These are phyloP conservation scores for Enteromius argenteus DNA, from an alignment of 2,797 vertebrate species.

Conservation along the genomic window DNA sequence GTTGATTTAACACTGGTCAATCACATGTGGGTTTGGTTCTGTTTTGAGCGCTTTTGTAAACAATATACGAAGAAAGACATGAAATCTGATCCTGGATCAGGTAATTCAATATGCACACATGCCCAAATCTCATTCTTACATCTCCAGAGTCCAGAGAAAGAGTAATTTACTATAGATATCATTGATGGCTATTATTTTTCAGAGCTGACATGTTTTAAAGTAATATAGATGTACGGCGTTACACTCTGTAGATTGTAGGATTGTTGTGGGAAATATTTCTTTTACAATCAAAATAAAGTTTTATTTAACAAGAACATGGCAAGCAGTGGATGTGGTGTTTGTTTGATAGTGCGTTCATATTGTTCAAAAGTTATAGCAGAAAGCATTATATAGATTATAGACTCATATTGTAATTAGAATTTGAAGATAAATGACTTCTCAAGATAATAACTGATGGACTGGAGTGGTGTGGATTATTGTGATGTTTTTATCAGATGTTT, in stretches of 20 bases:
- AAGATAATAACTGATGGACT: neutral
- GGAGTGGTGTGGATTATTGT: neutral
- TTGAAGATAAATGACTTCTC: neutral
- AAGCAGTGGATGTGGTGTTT: neutral
- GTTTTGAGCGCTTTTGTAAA: slow-evolving; percentile 13
- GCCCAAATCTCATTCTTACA: neutral
- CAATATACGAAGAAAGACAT: slow-evolving; percentile 10
- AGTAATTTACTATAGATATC: slow-evolving; percentile 41
- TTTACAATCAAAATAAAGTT: slow-evolving; percentile 66
- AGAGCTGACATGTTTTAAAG: slow-evolving; percentile 78
- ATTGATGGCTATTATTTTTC: slow-evolving; percentile 73
- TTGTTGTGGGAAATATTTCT: slow-evolving; percentile 78
- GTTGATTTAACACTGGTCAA: neutral
- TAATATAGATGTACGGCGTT: slow-evolving; percentile 71
- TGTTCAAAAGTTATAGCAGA: neutral
- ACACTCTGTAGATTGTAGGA: slow-evolving; percentile 77
- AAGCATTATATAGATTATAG: neutral
- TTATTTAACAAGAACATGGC: slow-evolving; percentile 57
- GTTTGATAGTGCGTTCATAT: neutral
- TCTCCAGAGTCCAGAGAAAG: slow-evolving; percentile 32
- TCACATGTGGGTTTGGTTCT: neutral
- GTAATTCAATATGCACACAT: slow-evolving; percentile 13
- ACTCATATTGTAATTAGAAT: too few species aligned
- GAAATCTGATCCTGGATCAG: slow-evolving; percentile 37
- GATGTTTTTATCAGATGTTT: neutral